phyloP scores from a whole-genome alignment of 2,888 invertebrate genomes.

The Pelosia muscerda region DNA sequence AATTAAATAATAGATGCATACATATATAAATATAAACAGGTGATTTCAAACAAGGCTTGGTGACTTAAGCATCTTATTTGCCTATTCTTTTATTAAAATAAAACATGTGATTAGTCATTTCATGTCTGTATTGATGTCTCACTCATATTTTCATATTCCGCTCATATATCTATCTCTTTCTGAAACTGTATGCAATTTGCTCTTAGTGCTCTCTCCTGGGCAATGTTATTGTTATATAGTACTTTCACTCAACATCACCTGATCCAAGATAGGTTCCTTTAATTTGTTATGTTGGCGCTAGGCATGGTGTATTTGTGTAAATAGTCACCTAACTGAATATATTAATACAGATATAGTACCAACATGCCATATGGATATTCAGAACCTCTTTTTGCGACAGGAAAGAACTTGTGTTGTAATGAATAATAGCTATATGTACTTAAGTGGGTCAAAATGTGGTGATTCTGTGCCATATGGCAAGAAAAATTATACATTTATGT shows the following conservation, averaged over 20 bases:
- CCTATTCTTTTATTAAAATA: neutral
- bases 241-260: slow-evolving; percentile 28
- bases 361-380: neutral
- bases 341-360: neutral
- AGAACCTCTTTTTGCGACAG: neutral
- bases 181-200: slow-evolving; percentile 6
- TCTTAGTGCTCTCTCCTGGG: slow-evolving; percentile 1
- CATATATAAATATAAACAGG: neutral
- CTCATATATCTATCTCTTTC: slow-evolving; percentile 10
- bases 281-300: neutral
- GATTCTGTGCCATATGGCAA: no score
- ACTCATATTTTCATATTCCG: neutral
- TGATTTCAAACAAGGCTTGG: slow-evolving; percentile 15
- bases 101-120: slow-evolving; percentile 1
- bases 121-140: slow-evolving; percentile 13
- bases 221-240: slow-evolving; percentile 15
- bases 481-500: no score
- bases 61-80: slow-evolving; percentile 18
- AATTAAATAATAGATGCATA: neutral
- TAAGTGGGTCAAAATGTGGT: no score
- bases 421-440: no score
- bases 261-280: slow-evolving; percentile 12
- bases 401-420: neutral
- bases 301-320: neutral
- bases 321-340: neutral